Base-by-base conservation (phyloP, 1,140 invertebrate genomes). In the Penaeus japonicus region DNA sequence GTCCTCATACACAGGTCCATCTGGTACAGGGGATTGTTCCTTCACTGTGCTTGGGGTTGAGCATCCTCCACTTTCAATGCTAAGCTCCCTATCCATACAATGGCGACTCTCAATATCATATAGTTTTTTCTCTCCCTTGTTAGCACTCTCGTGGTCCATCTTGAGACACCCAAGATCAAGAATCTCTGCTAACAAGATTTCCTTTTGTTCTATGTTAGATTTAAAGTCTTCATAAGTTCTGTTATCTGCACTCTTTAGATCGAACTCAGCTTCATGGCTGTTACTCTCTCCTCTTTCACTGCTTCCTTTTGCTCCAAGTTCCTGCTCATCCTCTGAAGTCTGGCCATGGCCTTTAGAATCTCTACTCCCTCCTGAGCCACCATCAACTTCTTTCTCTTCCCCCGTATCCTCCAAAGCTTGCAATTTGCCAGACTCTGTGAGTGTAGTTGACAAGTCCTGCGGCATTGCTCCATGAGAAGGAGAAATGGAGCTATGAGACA, bases 151-250 rank as follows among this genome's bases (percentile, higher is more conserved):
- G 59, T 89, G 89, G 70, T 89, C 89, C 65, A 89, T 57, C 47
- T 53, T 89, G 4, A 89, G 32, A 27, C 89, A 89, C 27, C 80
- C 73, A 39, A 89, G 62, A 75, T 86, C 78, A 35, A 89, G 79
- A 57, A 89, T 85, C 7, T 86, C 84, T 0, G 89, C 89, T 57
- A 89, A 73, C 18, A 89, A 35, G 35, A 78, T 89, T 62, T 89
- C 89, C 53, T 89, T 89, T 53, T 86, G n/a, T 62, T 89, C 81
- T 62, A 89, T 89, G 22, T 85, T 81, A 32, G 35, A 82, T 78
- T 89, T 89, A 24, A 89, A 89, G 24, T 83, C 79, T 73, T 89
- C 87, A 62, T 89, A 89, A 10, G 87, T 82, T 59, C 87, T 83
- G 15, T 80, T 78, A 62, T 89, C 87, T 35, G 39, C 59, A 77